A percentile compares a stretch with the other conserved stretches of the same genome.
phyloP scores from a whole-genome alignment of 2,888 invertebrate species.

The Drosophila affinis region DNA sequence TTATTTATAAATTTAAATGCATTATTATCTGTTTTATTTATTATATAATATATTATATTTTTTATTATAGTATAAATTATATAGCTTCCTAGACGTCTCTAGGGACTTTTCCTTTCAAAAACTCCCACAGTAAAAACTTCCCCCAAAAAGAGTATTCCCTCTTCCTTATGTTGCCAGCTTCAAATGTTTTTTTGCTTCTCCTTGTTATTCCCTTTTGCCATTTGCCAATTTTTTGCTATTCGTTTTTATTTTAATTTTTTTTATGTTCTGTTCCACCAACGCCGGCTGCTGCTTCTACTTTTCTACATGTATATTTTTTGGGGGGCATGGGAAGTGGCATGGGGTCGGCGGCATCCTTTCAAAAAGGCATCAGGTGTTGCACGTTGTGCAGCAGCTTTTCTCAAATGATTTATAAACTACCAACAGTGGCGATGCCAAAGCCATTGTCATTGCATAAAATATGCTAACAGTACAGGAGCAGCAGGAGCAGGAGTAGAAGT shows the following conservation, averaged over 20 bases:
- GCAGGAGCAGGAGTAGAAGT: slow-evolving; percentile 35
- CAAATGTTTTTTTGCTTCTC: slow-evolving; percentile 8
- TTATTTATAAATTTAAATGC: too few relatives aligned
- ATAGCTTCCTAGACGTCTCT: too few relatives aligned
- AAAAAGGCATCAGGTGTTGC: slow-evolving; percentile 82
- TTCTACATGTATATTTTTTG: too few relatives aligned
- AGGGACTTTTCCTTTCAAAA: too few relatives aligned
- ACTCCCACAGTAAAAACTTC: too few relatives aligned
- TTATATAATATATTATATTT: too few relatives aligned
- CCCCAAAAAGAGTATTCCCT: slow-evolving; percentile 6
- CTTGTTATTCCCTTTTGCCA: slow-evolving; percentile 21
- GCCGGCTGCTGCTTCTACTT: too few relatives aligned
- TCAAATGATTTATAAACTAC: slow-evolving; percentile 83
- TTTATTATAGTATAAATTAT: too few relatives aligned
- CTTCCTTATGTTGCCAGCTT: slow-evolving; percentile 27
- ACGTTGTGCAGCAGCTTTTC: slow-evolving; percentile 82
- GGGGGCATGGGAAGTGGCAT: slow-evolving; percentile 17
- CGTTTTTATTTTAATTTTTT: slow-evolving; percentile 62
- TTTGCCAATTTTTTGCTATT: slow-evolving; percentile 37
- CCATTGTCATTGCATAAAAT: slow-evolving; percentile 83
- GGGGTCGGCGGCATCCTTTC: slow-evolving; percentile 68
- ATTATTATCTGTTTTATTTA: too few relatives aligned
- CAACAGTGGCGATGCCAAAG: slow-evolving; percentile 81
- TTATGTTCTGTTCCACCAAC: slow-evolving; percentile 42
- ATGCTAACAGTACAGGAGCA: slow-evolving; percentile 69